Evolutionary conservation across 2,113 vertebrate genomes (phyloP).

Genomic region (Climacteris rufus): DNA sequence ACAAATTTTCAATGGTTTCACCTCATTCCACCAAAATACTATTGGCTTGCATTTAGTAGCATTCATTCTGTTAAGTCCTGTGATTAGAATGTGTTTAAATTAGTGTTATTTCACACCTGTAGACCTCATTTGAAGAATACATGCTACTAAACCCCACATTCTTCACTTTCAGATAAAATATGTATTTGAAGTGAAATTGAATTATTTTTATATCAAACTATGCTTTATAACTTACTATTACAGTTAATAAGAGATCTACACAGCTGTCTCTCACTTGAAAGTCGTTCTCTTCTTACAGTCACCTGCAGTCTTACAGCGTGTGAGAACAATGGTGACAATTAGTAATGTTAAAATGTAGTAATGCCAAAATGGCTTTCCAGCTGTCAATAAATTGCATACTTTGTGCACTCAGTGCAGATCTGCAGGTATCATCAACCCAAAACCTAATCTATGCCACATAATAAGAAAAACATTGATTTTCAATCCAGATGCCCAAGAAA

Average conservation of each 20-base stretch:
- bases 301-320: neutral
- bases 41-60: neutral
- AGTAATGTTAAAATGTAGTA: constrained; percentile 39
- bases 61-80: neutral
- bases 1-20: neutral
- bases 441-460: neutral
- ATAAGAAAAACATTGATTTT: constrained; percentile 27
- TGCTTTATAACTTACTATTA: neutral
- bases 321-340: constrained; percentile 25
- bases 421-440: neutral
- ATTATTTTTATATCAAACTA: neutral
- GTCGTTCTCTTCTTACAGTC: neutral
- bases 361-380: constrained; percentile 34
- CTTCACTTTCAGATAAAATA: neutral
- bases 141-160: neutral
- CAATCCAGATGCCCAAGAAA: neutral
- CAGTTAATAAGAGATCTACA: neutral
- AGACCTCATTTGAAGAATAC: neutral
- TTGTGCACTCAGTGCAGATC: neutral
- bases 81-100: neutral
- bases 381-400: constrained; percentile 30
- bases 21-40: neutral
- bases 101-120: neutral
- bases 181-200: neutral
- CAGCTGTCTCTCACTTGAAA: neutral